These are phyloP conservation scores for Drosophila kohkoa DNA, from an alignment of 1,140 invertebrate genomes.

Conservation along the genomic window DNA sequence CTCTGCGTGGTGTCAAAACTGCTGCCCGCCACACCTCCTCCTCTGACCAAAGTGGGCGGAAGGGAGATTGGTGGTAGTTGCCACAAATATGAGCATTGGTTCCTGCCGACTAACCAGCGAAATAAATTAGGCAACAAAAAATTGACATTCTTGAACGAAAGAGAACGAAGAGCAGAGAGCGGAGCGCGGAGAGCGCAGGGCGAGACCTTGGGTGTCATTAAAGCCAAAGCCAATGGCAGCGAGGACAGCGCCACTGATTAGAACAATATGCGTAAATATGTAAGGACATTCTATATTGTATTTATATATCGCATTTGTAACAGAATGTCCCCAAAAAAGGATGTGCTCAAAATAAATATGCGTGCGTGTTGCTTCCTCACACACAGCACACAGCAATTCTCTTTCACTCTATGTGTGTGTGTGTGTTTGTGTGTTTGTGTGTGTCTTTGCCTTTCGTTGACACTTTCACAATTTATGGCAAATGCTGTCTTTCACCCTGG, in stretches of 20 bases:
- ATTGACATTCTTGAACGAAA: slow-evolving; percentile 63
- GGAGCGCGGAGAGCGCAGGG: not conserved
- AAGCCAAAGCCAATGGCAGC: slow-evolving; percentile 51
- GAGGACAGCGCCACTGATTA: slow-evolving; percentile 72
- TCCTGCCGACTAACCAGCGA: slow-evolving; percentile 49
- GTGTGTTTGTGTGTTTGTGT: slow-evolving; percentile 46
- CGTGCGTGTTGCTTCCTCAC: slow-evolving; percentile 80
- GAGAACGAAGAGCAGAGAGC: not conserved
- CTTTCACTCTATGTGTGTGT: slow-evolving; percentile 27
- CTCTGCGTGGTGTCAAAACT: slow-evolving; percentile 76
- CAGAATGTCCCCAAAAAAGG: slow-evolving; percentile 48
- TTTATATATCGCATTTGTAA: slow-evolving; percentile 51
- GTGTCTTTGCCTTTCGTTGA: slow-evolving; percentile 81
- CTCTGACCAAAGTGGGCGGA: too few relatives aligned
- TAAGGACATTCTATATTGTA: slow-evolving; percentile 57
- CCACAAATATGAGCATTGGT: slow-evolving; percentile 52
- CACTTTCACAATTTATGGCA: slow-evolving; percentile 83
- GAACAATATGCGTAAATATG: slow-evolving; percentile 81
- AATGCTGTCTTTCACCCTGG: slow-evolving; percentile 78
- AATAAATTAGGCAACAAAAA: slow-evolving; percentile 81
- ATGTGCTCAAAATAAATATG: slow-evolving; percentile 83
- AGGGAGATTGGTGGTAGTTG: not conserved
- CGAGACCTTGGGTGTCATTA: slow-evolving; percentile 44
- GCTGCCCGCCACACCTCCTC: slow-evolving; percentile 1
- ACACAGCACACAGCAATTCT: slow-evolving; percentile 26